phyloP scores from a whole-genome alignment of 2,888 invertebrate species.

The Nomada flava region DNA sequence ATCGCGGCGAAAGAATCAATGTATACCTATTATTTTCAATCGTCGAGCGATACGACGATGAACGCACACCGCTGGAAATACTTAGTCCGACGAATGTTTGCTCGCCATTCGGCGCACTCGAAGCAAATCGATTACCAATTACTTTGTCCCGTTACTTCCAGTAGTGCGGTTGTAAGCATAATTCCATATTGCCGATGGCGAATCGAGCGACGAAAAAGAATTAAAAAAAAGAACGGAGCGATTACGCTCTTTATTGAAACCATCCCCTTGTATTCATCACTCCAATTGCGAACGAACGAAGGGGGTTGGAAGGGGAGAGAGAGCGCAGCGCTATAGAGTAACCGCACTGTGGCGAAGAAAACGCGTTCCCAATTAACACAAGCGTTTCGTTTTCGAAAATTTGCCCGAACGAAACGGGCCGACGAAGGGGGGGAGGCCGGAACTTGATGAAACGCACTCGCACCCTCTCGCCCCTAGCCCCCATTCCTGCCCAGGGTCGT shows the following conservation, averaged over 20 bases:
- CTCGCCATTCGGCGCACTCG: too few relatives aligned
- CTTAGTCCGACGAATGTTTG: too few relatives aligned
- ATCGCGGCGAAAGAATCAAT: too few relatives aligned
- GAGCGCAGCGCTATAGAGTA: neutral
- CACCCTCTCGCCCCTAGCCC: slow-evolving; percentile 6
- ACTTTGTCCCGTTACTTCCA: too few relatives aligned
- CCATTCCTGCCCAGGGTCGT: slow-evolving; percentile 10
- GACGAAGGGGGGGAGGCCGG: slow-evolving; percentile 18
- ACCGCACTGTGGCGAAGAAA: slow-evolving; percentile 16
- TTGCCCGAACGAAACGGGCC: slow-evolving; percentile 24
- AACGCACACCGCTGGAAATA: too few relatives aligned
- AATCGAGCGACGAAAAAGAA: too few relatives aligned
- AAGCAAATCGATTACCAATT: too few relatives aligned
- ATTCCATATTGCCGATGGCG: too few relatives aligned
- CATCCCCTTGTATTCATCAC: neutral
- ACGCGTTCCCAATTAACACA: slow-evolving; percentile 42
- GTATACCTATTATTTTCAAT: too few relatives aligned
- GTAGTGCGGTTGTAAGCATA: too few relatives aligned
- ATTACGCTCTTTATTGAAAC: neutral
- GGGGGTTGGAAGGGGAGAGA: neutral
- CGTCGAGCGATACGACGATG: too few relatives aligned
- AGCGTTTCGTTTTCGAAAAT: slow-evolving; percentile 22
- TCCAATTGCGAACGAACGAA: neutral
- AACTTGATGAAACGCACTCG: slow-evolving; percentile 47
- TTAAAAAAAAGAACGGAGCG: too few relatives aligned